Evolutionary conservation across 2,888 invertebrate species (phyloP).

Genomic region (Synanthedon myopaeformis): DNA sequence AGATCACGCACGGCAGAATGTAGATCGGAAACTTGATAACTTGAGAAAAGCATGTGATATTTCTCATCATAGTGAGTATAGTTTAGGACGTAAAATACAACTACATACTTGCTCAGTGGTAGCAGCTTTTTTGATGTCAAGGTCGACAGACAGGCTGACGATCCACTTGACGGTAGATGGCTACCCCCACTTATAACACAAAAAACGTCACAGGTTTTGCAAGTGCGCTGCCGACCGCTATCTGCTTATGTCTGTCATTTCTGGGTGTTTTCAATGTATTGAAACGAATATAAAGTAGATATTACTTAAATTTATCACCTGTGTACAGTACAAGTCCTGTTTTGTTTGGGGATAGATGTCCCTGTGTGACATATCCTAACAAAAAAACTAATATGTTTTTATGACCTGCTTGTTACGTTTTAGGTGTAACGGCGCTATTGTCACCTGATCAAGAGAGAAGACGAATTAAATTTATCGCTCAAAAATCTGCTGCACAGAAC

Average conservation of each 20-base stretch:
- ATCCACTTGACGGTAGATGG: too few relatives aligned
- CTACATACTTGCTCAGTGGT: neutral
- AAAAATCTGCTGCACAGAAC: neutral
- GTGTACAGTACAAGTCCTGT: too few relatives aligned
- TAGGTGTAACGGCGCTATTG: neutral
- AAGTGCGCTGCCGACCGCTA: too few relatives aligned
- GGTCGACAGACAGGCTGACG: too few relatives aligned
- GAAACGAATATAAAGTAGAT: too few relatives aligned
- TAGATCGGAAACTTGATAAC: constrained; percentile 20
- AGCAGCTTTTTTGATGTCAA: too few relatives aligned
- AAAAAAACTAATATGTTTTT: neutral
- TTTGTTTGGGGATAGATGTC: too few relatives aligned
- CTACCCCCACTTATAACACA: too few relatives aligned
- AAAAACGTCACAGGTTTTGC: too few relatives aligned
- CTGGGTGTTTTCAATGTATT: too few relatives aligned
- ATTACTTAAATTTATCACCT: too few relatives aligned
- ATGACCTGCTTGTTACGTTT: neutral
- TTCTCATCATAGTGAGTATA: neutral
- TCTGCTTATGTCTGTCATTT: too few relatives aligned
- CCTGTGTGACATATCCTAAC: neutral
- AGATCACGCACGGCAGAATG: constrained; percentile 29
- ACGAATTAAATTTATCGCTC: constrained; percentile 4
- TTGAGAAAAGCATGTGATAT: constrained; percentile 24
- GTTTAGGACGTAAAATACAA: neutral
- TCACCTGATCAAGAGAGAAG: neutral